phyloP scores from a whole-genome alignment of 2,113 vertebrate species.

The Cyprinodon variegatus region DNA sequence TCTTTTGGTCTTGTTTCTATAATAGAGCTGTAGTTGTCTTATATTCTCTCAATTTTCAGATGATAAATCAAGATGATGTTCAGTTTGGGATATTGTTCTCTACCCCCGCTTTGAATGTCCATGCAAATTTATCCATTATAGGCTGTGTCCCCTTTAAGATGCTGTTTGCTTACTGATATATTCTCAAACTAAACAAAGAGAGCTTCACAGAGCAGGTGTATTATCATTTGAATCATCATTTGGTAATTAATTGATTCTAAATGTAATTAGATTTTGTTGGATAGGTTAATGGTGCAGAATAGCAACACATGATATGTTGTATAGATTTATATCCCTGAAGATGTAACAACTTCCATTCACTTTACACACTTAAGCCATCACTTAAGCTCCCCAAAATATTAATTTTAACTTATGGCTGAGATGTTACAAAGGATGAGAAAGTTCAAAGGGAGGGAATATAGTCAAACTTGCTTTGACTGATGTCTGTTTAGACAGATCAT shows the following conservation, averaged over 20 bases:
- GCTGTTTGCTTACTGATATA: background rate
- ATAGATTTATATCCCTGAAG: background rate
- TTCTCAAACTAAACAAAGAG: background rate
- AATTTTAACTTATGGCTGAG: background rate
- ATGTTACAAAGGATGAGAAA: background rate
- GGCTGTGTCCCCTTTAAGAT: background rate
- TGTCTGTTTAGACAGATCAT: conserved; percentile 58
- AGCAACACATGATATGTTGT: background rate
- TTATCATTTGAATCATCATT: background rate
- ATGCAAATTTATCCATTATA: background rate
- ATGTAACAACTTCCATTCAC: background rate
- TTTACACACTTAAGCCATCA: background rate
- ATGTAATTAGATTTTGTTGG: no score
- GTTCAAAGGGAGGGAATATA: background rate
- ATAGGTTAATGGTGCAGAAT: no score
- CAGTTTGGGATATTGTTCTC: background rate
- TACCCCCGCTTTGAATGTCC: background rate
- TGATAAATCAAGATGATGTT: background rate
- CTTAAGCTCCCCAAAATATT: background rate
- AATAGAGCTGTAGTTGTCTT: background rate
- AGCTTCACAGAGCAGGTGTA: background rate
- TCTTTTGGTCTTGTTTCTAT: background rate
- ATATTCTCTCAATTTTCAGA: background rate
- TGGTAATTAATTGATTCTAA: background rate
- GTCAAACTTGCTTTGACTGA: conserved; percentile 50